Evolutionary conservation across 2,797 vertebrate genomes (phyloP), one percentile per base, ranked within the genome.

Genomic region (Acestrorhynchus altus): DNA sequence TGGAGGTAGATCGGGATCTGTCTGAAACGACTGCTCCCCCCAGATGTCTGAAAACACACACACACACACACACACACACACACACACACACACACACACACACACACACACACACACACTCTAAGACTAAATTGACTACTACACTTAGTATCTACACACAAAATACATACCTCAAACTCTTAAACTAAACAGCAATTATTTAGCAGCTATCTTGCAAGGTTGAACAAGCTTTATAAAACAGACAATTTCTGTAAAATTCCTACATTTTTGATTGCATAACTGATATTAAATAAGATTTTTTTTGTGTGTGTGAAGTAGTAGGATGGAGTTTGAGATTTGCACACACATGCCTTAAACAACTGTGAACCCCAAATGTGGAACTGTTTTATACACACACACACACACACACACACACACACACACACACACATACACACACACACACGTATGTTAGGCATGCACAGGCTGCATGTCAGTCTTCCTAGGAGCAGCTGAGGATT

Each of bases 11-110:
- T 98, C 96, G 0, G 96, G 95, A 86, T 99, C 97, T 0, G 96
- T 97, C 87, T 97, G 97, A 92, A 97, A 98, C 0, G 95, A 95
- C 71, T 96, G 96, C 82, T 98, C 96, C 69, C 94, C 97, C 96
- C 97, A 98, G 90, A 98, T 95, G 91, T 99, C 97, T 95, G 91
- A 15, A 5, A 40, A 85, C 31, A 76, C 52, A 78, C 72, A 65
- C 57, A 74, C 52, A 81, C 13, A 72, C 40, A 70, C 28, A 68
- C 10, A 20, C 51, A 52, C 18, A 52, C n/a, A 2, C n/a, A 7
- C 16, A 6, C 13, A 3, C 1, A 4, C 4, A 12, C 15, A 13
- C 0, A 47, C 16, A 12, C 54, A 80, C 69, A 72, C 16, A 70
- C 57, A 64, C 78, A 76, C 49, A 64, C n/a, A n/a, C n/a, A n/a